Evolutionary conservation across 2,113 vertebrate species (phyloP), one percentile per base, ranked within the genome.

Genomic region (Pantherophis guttatus): DNA sequence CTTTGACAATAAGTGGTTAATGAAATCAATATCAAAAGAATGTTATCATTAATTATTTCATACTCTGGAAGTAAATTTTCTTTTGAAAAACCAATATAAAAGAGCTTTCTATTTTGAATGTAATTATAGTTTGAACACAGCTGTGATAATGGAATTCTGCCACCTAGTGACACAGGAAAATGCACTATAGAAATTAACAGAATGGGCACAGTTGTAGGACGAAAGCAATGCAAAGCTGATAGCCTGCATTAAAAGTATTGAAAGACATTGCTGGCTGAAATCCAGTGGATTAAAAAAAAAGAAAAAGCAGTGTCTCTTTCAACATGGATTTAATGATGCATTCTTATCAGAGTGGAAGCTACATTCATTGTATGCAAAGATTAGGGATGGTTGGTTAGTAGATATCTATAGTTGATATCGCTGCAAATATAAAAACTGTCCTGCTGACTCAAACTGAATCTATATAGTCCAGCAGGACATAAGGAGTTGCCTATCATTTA

Each of bases 161-260:
- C 97, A 96, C 91, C 96, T 97, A 97, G 97, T 96, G 97, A 97
- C 95, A 94, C 88, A 81, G 17, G 75, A 81, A 81, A 81, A 21
- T 3, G 1, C 33, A 44, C 33, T 81, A 44, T 8, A 44, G 75
- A 81, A 81, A 81, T 81, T 81, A 21, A 81, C 33, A 39, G 75
- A 81, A 21, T 2, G 8, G 44, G 33, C 33, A 44, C 17, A 33
- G 33, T 19, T 95, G 5, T 88, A n/a, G 15, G 52, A 7, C 2
- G 3, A 88, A 88, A 19, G 53, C 52, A 88, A 3, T 0, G 13
- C 53, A 54, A 54, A 87, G 26, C 52, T 55, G 19, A 9, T 81
- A 39, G 33, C 75, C 3, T 81, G 33, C 33, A 44, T 21, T 81
- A 44, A 8, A 81, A 81, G 19, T 81, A 21, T 81, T 44, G 19